A percentile compares a stretch with the other conserved stretches of the same genome.
Evolutionary conservation across 2,888 invertebrate genomes (phyloP).

Genomic region (Elgonia sp.): DNA sequence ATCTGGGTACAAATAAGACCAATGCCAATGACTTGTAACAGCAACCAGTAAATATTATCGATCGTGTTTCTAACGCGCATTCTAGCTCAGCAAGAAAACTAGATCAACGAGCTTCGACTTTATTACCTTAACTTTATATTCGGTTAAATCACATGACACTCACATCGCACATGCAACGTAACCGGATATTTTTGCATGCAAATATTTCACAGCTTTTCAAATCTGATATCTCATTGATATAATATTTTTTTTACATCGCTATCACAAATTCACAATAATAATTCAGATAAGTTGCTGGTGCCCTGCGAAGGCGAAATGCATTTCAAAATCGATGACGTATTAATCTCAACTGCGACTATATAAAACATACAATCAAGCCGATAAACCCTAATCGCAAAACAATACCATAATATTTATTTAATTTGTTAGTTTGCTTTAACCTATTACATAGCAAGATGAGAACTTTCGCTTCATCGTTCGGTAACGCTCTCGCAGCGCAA

Average conservation of each 20-base stretch:
- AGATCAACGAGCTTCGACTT: conserved; percentile 63
- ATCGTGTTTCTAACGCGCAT: conserved; percentile 59
- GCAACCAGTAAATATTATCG: conserved; percentile 68
- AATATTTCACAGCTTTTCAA: conserved; percentile 8
- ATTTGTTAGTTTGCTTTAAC: conserved; percentile 68
- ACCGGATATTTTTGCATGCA: conserved; percentile 35
- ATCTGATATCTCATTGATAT: conserved; percentile 8
- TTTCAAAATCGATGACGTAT: conserved; percentile 17
- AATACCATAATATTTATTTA: conserved; percentile 37
- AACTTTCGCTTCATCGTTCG: conserved; percentile 77
- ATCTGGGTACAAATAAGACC: conserved; percentile 37
- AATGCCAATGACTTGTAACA: conserved; percentile 64
- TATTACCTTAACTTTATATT: conserved; percentile 55
- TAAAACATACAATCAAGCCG: background rate
- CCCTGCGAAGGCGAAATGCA: background rate
- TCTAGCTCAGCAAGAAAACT: conserved; percentile 62
- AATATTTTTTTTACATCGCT: conserved; percentile 5
- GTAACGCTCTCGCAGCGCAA: conserved; percentile 69
- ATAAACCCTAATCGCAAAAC: conserved; percentile 29
- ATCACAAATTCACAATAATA: conserved; percentile 31
- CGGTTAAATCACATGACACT: conserved; percentile 45
- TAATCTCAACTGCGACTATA: conserved; percentile 1
- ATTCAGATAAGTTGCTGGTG: conserved; percentile 12
- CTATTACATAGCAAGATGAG: conserved; percentile 73
- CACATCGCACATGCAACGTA: conserved; percentile 27